Evolutionary conservation across 2,113 vertebrate genomes (phyloP).

Genomic region (Bostrychus sinensis): DNA sequence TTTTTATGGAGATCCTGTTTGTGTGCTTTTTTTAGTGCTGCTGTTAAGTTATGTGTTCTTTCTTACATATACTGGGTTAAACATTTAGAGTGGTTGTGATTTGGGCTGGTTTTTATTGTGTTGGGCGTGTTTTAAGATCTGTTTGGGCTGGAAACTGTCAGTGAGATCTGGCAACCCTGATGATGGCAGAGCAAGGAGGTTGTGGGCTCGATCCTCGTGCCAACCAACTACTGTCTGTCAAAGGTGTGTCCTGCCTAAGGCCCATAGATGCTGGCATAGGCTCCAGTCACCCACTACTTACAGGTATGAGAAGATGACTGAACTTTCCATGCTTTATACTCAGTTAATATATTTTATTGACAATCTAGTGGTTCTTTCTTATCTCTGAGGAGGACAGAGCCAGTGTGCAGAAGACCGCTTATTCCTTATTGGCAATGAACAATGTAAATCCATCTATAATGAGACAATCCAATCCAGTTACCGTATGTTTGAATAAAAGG

Average conservation of each 20-base stretch:
- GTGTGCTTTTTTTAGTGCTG: too few relatives aligned
- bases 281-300: not conserved
- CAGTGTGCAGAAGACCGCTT: not conserved
- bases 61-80: too few relatives aligned
- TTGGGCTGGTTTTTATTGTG: too few relatives aligned
- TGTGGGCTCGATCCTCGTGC: too few relatives aligned
- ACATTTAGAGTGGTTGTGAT: too few relatives aligned
- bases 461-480: conserved; percentile 20
- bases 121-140: too few relatives aligned
- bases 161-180: too few relatives aligned
- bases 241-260: not conserved
- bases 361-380: not conserved
- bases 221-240: too few relatives aligned
- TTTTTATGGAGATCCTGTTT: too few relatives aligned
- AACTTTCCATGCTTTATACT: not conserved
- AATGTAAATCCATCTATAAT: conserved; percentile 4
- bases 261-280: not conserved
- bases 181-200: too few relatives aligned
- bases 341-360: conserved; percentile 11
- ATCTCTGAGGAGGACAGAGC: not conserved
- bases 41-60: too few relatives aligned
- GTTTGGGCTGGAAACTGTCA: too few relatives aligned
- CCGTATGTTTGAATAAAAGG: conserved; percentile 23
- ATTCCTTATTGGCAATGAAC: conserved; percentile 2
- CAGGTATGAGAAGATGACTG: not conserved